Evolutionary conservation across 2,888 invertebrate species (phyloP).

Genomic region (Trissonchulus sp.): DNA sequence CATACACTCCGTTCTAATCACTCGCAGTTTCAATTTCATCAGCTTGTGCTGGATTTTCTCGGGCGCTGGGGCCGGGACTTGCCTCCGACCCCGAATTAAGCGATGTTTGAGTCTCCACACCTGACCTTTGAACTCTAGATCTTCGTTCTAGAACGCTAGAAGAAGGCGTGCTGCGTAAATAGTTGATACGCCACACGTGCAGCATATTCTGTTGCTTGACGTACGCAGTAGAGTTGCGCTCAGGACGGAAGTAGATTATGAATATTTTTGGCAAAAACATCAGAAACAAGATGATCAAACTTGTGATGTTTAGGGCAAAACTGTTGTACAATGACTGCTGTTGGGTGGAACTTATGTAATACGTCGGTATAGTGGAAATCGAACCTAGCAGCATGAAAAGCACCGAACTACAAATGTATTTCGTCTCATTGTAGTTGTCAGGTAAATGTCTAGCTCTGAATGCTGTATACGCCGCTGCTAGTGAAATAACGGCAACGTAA

Average conservation of each 20-base stretch:
- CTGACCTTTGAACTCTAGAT: no score
- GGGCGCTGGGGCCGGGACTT: no score
- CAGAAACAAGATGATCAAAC: slow-evolving; percentile 11
- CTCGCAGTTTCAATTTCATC: no score
- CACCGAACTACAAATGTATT: slow-evolving; percentile 12
- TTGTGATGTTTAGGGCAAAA: neutral
- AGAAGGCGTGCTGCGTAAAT: no score
- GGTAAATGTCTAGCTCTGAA: slow-evolving; percentile 25
- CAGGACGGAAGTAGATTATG: slow-evolving; percentile 20
- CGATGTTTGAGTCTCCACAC: no score
- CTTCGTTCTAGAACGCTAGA: no score
- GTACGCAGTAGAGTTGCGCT: slow-evolving; percentile 22
- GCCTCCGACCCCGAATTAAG: no score
- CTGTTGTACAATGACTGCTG: neutral
- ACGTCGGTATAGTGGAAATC: slow-evolving; percentile 18
- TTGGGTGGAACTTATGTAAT: slow-evolving; percentile 8
- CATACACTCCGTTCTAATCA: no score
- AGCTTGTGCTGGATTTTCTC: no score
- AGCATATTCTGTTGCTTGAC: slow-evolving; percentile 14
- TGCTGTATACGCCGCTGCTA: neutral
- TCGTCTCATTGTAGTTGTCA: slow-evolving; percentile 25
- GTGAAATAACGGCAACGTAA: neutral
- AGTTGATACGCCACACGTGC: slow-evolving; percentile 19
- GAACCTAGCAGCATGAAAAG: neutral
- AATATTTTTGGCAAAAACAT: slow-evolving; percentile 11